A percentile compares a stretch with the other conserved stretches of the same genome.
Evolutionary conservation across 2,113 vertebrate species (phyloP).

Genomic region (Thomomys bottae): DNA sequence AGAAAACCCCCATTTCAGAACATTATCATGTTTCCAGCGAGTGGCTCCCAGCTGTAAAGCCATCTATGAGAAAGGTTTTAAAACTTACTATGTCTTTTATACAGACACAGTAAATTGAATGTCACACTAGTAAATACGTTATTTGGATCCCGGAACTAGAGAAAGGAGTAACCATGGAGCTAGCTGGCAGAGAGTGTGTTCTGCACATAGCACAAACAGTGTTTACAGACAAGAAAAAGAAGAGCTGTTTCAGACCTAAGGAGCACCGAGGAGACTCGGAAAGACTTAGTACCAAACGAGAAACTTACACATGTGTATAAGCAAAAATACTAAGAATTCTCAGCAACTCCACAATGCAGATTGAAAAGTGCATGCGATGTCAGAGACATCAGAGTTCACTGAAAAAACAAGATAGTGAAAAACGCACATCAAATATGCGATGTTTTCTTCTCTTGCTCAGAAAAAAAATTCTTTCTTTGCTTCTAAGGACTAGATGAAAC

Average conservation of each 20-base stretch:
- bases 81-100: no score
- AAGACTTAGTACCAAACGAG: neutral
- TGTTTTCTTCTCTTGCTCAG: neutral
- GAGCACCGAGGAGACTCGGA: neutral
- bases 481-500: slow-evolving; percentile 14
- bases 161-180: neutral
- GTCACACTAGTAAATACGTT: neutral
- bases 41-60: no score
- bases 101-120: no score
- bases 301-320: neutral
- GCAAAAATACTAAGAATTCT: neutral
- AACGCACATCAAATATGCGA: neutral
- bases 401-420: neutral
- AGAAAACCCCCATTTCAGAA: neutral
- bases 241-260: no score
- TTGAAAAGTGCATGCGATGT: no score
- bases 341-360: neutral
- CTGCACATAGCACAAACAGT: neutral
- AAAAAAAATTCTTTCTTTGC: neutral
- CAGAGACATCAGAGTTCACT: neutral
- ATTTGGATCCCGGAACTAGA: neutral
- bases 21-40: no score
- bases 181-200: neutral
- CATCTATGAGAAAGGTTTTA: no score
- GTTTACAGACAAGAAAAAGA: no score